Conservation (phyloP, 2,888 invertebrate genomes). For the Sceliomorpha sp. region DNA sequence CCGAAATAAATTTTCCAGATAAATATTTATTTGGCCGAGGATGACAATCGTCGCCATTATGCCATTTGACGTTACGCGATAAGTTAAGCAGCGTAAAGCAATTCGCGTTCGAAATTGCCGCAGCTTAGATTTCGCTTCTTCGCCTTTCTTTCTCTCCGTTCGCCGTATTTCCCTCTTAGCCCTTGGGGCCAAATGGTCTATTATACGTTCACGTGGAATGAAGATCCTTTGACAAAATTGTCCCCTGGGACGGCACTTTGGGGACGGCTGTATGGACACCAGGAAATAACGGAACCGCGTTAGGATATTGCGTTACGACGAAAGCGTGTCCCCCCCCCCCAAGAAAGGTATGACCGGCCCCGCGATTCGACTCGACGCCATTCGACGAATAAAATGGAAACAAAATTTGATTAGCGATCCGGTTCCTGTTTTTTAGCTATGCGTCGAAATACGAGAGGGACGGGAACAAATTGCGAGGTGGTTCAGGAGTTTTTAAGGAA, state of each 20-base stretch:
- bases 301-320: constrained; percentile 79
- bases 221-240: constrained; percentile 81
- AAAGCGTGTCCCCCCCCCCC: constrained; percentile 56
- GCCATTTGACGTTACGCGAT: too few species aligned
- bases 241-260: constrained; percentile 76
- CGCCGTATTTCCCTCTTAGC: constrained; percentile 75
- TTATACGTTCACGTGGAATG: constrained; percentile 79
- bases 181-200: constrained; percentile 73
- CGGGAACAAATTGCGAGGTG: too few species aligned
- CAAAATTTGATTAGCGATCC: too few species aligned
- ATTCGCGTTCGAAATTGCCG: constrained; percentile 33
- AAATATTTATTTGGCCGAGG: too few species aligned
- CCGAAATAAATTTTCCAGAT: too few species aligned
- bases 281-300: constrained; percentile 79
- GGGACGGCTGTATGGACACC: constrained; percentile 74
- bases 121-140: constrained; percentile 45
- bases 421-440: too few species aligned
- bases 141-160: constrained; percentile 59
- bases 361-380: too few species aligned
- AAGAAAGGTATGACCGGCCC: too few species aligned
- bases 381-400: too few species aligned
- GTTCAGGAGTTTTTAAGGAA: too few species aligned
- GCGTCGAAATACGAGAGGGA: too few species aligned
- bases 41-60: too few species aligned
- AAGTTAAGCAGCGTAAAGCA: constrained; percentile 1